These are phyloP conservation scores for Drosophila nebulosa DNA, from an alignment of 1,140 invertebrate genomes.

Conservation along the genomic window DNA sequence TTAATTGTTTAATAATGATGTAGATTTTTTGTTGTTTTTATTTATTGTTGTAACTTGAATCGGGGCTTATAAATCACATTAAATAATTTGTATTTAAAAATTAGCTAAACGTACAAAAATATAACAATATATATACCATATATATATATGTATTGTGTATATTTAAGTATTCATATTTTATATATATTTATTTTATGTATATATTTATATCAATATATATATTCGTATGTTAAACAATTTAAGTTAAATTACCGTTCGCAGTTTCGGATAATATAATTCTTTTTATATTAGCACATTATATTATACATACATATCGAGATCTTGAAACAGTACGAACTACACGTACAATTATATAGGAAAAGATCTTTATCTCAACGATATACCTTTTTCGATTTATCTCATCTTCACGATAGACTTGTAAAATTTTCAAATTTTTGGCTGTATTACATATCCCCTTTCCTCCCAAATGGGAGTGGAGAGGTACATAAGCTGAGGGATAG, in stretches of 20 bases:
- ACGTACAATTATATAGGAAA: constrained; percentile 8
- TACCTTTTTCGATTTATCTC: too few relatives aligned
- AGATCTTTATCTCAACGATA: too few relatives aligned
- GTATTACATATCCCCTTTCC: background rate
- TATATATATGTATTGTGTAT: constrained; percentile 28
- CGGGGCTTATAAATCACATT: constrained; percentile 73
- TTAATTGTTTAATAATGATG: constrained; percentile 21
- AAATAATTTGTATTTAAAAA: constrained; percentile 76
- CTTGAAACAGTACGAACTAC: constrained; percentile 8
- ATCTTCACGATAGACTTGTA: background rate
- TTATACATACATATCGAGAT: background rate
- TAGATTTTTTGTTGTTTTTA: constrained; percentile 4
- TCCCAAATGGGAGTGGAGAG: too few relatives aligned
- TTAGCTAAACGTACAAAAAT: constrained; percentile 79
- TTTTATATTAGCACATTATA: too few relatives aligned
- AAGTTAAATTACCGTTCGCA: constrained; percentile 25
- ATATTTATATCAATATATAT: constrained; percentile 56
- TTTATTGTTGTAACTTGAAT: constrained; percentile 73
- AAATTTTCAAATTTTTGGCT: background rate
- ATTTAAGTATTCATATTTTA: constrained; percentile 38
- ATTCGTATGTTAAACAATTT: constrained; percentile 55
- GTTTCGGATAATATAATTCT: constrained; percentile 26
- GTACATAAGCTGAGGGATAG: too few relatives aligned
- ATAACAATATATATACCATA: constrained; percentile 58
- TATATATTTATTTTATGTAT: constrained; percentile 28